phyloP scores from a whole-genome alignment of 2,888 invertebrate species.

The Notodonta ziczac region DNA sequence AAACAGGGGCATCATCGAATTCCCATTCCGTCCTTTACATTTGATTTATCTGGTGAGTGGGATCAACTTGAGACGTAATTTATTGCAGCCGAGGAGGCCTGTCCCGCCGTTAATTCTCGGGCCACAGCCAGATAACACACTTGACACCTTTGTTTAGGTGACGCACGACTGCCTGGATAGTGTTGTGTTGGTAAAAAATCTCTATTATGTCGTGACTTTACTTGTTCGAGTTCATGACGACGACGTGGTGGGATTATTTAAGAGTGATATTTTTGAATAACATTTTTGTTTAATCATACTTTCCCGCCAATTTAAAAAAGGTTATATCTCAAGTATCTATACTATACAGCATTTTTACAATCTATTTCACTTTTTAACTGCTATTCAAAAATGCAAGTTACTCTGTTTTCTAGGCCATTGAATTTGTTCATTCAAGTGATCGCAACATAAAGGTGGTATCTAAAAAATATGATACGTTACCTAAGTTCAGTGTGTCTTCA shows the following conservation, averaged over 20 bases:
- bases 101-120: constrained; percentile 66
- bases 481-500: too few species aligned
- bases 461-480: too few species aligned
- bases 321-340: too few species aligned
- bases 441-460: too few species aligned
- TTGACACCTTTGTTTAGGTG: constrained; percentile 60
- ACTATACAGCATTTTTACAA: too few species aligned
- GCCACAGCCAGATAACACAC: constrained; percentile 63
- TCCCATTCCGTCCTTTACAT: constrained; percentile 68
- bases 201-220: not conserved
- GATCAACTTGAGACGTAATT: constrained; percentile 72
- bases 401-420: too few species aligned
- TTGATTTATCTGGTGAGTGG: constrained; percentile 75
- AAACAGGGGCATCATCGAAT: constrained; percentile 67
- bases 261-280: too few species aligned
- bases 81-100: constrained; percentile 61
- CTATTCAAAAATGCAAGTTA: too few species aligned
- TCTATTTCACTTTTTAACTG: too few species aligned
- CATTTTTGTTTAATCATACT: too few species aligned
- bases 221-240: not conserved
- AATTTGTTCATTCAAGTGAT: too few species aligned
- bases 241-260: not conserved
- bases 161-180: constrained; percentile 20
- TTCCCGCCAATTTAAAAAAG: too few species aligned
- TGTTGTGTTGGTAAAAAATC: constrained; percentile 2